phyloP scores from a whole-genome alignment of 2,888 invertebrate genomes.

The Hofmannophila pseudospretella region DNA sequence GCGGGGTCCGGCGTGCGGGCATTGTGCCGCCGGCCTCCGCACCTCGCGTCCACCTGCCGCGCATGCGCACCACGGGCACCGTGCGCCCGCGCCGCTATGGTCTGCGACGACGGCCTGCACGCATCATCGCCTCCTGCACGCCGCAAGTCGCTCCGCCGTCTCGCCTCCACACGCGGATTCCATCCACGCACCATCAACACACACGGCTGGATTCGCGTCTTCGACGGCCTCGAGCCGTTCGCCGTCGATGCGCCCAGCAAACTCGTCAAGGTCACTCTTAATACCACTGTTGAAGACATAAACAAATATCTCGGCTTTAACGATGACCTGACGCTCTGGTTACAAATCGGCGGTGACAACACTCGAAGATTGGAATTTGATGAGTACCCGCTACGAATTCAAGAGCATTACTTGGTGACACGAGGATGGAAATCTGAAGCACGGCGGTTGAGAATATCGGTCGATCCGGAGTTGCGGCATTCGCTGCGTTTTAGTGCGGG shows the following conservation, averaged over 20 bases:
- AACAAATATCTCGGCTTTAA: constrained; percentile 68
- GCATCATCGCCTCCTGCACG: constrained; percentile 66
- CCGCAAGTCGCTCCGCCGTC: constrained; percentile 68
- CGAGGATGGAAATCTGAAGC: constrained; percentile 79
- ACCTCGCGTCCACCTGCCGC: constrained; percentile 57
- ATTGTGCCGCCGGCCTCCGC: constrained; percentile 50
- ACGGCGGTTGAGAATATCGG: constrained; percentile 78
- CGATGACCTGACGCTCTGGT: constrained; percentile 69
- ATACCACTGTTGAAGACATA: constrained; percentile 75
- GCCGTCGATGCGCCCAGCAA: constrained; percentile 71
- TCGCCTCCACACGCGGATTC: constrained; percentile 73
- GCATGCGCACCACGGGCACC: constrained; percentile 20
- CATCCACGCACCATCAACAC: constrained; percentile 45
- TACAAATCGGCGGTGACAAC: constrained; percentile 77
- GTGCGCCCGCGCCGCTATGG: constrained; percentile 55
- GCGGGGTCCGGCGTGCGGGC: constrained; percentile 50
- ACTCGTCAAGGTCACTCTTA: constrained; percentile 76
- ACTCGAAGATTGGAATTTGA: constrained; percentile 72
- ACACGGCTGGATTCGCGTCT: constrained; percentile 80
- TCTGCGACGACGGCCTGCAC: constrained; percentile 69
- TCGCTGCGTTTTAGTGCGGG: constrained; percentile 80
- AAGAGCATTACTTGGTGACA: constrained; percentile 78
- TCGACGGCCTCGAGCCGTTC: constrained; percentile 75
- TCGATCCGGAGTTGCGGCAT: constrained; percentile 81
- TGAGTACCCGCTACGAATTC: constrained; percentile 78